Evolutionary conservation across 1,140 invertebrate genomes (phyloP).

Genomic region (Cotesia typhae): DNA sequence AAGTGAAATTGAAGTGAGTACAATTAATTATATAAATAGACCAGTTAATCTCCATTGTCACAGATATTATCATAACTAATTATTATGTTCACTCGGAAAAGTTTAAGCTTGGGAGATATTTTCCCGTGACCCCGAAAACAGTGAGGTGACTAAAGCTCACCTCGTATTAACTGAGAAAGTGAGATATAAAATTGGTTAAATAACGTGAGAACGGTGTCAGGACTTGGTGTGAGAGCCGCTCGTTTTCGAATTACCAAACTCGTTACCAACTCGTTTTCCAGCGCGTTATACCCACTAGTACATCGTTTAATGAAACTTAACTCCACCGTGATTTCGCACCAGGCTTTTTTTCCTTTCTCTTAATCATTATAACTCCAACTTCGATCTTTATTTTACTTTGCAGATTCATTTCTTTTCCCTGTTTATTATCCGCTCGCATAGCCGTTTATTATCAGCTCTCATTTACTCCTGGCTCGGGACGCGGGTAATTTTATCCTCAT

Average conservation of each 20-base stretch:
- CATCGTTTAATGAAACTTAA: slow-evolving; percentile 28
- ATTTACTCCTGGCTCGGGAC: neutral
- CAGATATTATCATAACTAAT: too few species aligned
- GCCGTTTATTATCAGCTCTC: too few species aligned
- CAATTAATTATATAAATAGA: too few species aligned
- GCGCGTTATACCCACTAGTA: slow-evolving; percentile 22
- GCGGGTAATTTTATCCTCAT: too few species aligned
- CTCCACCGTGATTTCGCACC: slow-evolving; percentile 27
- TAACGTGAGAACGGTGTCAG: slow-evolving; percentile 19
- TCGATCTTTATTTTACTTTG: slow-evolving; percentile 14
- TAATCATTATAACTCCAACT: neutral
- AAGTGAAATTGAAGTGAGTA: too few species aligned
- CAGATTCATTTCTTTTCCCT: neutral
- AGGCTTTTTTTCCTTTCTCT: neutral
- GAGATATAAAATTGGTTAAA: slow-evolving; percentile 25
- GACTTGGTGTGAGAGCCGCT: slow-evolving; percentile 22
- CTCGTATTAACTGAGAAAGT: neutral
- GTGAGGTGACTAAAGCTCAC: neutral
- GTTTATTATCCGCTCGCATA: neutral
- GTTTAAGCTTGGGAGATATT: neutral
- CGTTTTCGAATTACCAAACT: slow-evolving; percentile 39
- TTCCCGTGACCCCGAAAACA: neutral
- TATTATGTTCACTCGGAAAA: neutral
- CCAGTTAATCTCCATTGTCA: too few species aligned
- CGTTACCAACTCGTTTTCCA: slow-evolving; percentile 38